Conservation (phyloP, 2,113 vertebrate genomes). For the Calidris pygmaea region DNA sequence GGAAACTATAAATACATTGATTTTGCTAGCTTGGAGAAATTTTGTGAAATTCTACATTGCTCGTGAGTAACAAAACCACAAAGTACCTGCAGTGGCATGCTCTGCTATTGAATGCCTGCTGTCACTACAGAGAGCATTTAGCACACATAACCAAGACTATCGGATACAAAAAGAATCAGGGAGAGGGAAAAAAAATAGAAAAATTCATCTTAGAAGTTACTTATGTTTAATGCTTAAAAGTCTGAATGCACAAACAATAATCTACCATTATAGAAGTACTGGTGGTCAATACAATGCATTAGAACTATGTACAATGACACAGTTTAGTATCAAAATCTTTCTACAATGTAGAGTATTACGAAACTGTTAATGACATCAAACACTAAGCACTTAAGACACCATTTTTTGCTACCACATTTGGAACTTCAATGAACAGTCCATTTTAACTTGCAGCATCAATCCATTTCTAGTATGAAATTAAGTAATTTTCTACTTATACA, state of each 20-base stretch:
- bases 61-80: neutral
- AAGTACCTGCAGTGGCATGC: neutral
- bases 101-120: neutral
- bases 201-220: constrained; percentile 78
- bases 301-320: constrained; percentile 88
- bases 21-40: neutral
- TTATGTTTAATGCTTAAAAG: constrained; percentile 88
- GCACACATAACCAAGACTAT: neutral
- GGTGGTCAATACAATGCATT: constrained; percentile 83
- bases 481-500: constrained; percentile 85
- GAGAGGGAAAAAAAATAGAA: neutral
- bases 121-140: neutral
- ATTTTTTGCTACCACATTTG: constrained; percentile 86
- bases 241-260: constrained; percentile 86
- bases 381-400: constrained; percentile 87
- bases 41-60: neutral
- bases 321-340: constrained; percentile 90
- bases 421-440: constrained; percentile 84
- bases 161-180: neutral
- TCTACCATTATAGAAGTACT: constrained; percentile 86
- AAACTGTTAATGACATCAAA: constrained; percentile 88
- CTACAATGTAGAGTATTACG: constrained; percentile 85
- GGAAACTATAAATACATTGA: neutral
- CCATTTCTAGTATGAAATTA: constrained; percentile 88
- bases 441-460: constrained; percentile 85